Evolutionary conservation across 1,140 invertebrate species (phyloP).

Genomic region (Drosophila sechellia): DNA sequence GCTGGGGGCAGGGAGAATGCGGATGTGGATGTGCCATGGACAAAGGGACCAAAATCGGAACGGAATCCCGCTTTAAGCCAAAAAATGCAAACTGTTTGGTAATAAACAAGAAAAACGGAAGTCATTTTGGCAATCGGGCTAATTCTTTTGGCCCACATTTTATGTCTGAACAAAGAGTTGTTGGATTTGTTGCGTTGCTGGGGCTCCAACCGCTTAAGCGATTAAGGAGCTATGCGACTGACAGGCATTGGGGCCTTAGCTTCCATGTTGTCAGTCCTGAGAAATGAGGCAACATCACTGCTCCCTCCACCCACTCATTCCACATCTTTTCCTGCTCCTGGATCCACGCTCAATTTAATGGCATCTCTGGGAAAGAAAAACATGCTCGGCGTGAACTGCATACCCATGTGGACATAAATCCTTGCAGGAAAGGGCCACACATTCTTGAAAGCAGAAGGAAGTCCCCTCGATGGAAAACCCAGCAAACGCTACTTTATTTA

Average conservation of each 20-base stretch:
- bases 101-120: conserved; percentile 50
- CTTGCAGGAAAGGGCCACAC: neutral
- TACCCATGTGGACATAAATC: conserved; percentile 14
- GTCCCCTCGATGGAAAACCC: neutral
- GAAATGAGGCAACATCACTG: conserved; percentile 43
- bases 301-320: conserved; percentile 8
- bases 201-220: conserved; percentile 38
- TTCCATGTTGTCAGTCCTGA: conserved; percentile 49
- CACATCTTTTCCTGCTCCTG: too few relatives aligned
- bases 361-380: conserved; percentile 10
- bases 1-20: conserved; percentile 1
- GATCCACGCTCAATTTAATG: conserved; percentile 25
- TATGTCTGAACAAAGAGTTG: conserved; percentile 45
- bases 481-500: neutral
- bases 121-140: conserved; percentile 53
- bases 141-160: conserved; percentile 49
- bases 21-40: neutral
- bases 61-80: conserved; percentile 31
- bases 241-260: conserved; percentile 53
- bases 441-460: neutral
- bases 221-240: conserved; percentile 45
- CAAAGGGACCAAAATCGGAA: conserved; percentile 8
- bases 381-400: neutral
- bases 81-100: conserved; percentile 58
- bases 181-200: neutral